These are phyloP conservation scores for Drosophila paulistorum DNA, from an alignment of 1,140 invertebrate genomes.

Conservation along the genomic window DNA sequence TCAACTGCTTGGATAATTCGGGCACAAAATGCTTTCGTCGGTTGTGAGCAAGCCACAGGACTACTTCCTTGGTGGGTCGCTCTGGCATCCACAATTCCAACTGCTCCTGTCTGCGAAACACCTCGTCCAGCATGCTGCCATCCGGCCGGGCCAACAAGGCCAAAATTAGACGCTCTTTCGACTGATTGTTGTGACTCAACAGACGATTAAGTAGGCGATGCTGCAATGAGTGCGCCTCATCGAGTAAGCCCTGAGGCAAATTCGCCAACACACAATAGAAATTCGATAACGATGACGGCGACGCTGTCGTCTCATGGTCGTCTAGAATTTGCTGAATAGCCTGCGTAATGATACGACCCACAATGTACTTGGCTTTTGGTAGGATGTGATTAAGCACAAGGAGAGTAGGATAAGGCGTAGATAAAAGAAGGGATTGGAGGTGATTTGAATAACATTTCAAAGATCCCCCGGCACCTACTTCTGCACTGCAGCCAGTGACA, in stretches of 20 bases:
- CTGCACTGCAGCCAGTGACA: slow-evolving; percentile 29
- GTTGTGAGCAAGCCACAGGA: slow-evolving; percentile 48
- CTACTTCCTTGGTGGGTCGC: slow-evolving; percentile 44
- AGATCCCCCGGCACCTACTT: not conserved
- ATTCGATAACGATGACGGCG: slow-evolving; percentile 28
- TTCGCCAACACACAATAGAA: slow-evolving; percentile 66
- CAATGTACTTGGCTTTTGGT: slow-evolving; percentile 44
- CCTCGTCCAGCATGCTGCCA: slow-evolving; percentile 34
- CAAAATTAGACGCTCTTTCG: slow-evolving; percentile 45
- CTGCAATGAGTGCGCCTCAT: slow-evolving; percentile 37
- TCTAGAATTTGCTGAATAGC: slow-evolving; percentile 48
- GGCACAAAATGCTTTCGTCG: slow-evolving; percentile 64
- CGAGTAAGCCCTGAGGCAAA: slow-evolving; percentile 51
- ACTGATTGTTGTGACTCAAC: slow-evolving; percentile 12
- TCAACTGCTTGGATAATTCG: slow-evolving; percentile 52
- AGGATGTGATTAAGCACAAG: slow-evolving; percentile 47
- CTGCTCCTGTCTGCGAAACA: slow-evolving; percentile 31
- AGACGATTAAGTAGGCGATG: slow-evolving; percentile 39
- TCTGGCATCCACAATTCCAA: not conserved
- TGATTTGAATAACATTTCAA: slow-evolving; percentile 27
- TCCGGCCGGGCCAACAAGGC: slow-evolving; percentile 52
- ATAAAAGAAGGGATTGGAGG: slow-evolving; percentile 29
- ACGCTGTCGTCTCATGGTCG: slow-evolving; percentile 36
- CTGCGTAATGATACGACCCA: slow-evolving; percentile 47
- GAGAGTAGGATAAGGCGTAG: slow-evolving; percentile 54